These are phyloP conservation scores for Mobula hypostoma DNA, from an alignment of 2,113 vertebrate genomes.

Conservation along the genomic window DNA sequence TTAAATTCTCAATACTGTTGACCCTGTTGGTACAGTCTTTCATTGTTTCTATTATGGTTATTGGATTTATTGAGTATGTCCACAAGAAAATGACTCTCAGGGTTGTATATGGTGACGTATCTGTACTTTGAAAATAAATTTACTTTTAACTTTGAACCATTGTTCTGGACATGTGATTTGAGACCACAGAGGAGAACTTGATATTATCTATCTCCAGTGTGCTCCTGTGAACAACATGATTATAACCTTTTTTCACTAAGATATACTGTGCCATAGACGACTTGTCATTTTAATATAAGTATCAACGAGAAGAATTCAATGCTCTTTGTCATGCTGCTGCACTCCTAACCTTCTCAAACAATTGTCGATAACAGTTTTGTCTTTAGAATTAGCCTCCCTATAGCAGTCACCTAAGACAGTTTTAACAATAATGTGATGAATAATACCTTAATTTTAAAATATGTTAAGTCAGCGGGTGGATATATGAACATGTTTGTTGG, in stretches of 20 bases:
- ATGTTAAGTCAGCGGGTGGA: neutral
- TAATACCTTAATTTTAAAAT: neutral
- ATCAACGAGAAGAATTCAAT: neutral
- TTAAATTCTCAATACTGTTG: neutral
- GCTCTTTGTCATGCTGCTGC: neutral
- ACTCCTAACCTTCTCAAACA: neutral
- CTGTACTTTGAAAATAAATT: no score
- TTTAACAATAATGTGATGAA: neutral
- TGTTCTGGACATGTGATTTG: neutral
- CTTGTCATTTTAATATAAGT: neutral
- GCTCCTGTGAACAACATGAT: neutral
- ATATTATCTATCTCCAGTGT: neutral
- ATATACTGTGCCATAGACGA: neutral
- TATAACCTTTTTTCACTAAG: neutral
- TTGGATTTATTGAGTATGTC: no score
- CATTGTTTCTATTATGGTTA: no score
- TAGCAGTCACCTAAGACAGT: neutral
- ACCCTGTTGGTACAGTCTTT: no score
- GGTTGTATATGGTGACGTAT: no score
- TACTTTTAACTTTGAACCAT: neutral
- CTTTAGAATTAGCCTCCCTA: neutral
- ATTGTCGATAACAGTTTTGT: neutral
- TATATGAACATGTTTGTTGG: neutral
- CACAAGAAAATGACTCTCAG: no score
- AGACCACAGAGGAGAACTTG: no score